These are phyloP conservation scores for Lepidurus apus DNA, from an alignment of 1,140 invertebrate genomes.

Conservation along the genomic window DNA sequence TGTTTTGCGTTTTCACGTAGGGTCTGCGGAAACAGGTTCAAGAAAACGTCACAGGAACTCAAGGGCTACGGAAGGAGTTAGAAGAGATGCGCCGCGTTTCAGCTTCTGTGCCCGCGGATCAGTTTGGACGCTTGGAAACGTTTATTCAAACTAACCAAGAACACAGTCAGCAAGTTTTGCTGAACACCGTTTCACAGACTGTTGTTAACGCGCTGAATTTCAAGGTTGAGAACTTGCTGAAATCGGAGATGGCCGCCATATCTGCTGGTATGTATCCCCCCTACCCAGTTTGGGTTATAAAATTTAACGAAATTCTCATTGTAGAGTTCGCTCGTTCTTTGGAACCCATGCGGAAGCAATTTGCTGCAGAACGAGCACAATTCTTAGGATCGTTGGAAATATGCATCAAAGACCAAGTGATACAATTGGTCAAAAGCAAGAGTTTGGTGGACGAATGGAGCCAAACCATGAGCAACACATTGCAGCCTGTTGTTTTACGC, in stretches of 20 bases:
- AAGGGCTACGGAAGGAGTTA: constrained; percentile 16
- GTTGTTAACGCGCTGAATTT: constrained; percentile 40
- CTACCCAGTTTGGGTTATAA: not conserved
- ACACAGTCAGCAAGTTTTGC: constrained; percentile 37
- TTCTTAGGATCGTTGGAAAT: constrained; percentile 55
- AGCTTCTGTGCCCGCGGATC: not conserved
- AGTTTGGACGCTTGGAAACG: constrained; percentile 35
- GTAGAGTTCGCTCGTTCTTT: constrained; percentile 48
- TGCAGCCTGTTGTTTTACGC: constrained; percentile 59
- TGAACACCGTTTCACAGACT: constrained; percentile 41
- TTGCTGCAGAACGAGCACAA: constrained; percentile 51
- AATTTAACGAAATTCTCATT: constrained; percentile 28
- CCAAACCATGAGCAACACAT: constrained; percentile 56
- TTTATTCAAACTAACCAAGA: constrained; percentile 32
- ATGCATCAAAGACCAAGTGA: constrained; percentile 68
- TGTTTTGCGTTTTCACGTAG: not conserved
- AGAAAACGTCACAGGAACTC: not conserved
- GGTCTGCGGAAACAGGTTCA: constrained; percentile 23
- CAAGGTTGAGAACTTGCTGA: constrained; percentile 43
- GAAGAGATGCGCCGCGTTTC: constrained; percentile 32
- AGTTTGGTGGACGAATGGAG: constrained; percentile 67
- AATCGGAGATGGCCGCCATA: constrained; percentile 38
- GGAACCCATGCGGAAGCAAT: constrained; percentile 59
- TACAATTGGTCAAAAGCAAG: constrained; percentile 67
- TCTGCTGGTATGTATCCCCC: not conserved